Conservation (phyloP, 2,888 invertebrate genomes). For the Dugesia japonica region DNA sequence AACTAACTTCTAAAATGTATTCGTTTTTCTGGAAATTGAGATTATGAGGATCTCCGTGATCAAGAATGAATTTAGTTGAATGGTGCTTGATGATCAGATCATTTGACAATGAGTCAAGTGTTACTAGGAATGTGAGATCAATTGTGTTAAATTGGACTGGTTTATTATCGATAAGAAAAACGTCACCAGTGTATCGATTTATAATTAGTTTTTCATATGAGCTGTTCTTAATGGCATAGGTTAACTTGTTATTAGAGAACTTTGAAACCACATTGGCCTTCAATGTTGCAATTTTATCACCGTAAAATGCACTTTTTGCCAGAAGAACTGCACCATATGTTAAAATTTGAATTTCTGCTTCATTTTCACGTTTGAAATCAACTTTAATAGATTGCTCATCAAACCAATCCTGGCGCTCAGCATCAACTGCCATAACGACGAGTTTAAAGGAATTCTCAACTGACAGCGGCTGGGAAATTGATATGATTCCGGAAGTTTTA, state of each 20-base stretch:
- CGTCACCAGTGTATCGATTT: background rate
- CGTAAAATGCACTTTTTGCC: background rate
- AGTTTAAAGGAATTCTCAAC: background rate
- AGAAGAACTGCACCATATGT: background rate
- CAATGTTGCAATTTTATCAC: background rate
- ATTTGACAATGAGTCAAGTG: background rate
- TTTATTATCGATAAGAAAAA: background rate
- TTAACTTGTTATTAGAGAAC: background rate
- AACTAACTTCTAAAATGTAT: background rate
- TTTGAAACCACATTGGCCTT: background rate
- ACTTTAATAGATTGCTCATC: background rate
- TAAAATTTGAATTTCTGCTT: background rate
- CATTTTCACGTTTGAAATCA: background rate
- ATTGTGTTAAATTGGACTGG: background rate
- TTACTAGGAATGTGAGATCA: background rate
- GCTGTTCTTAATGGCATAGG: background rate
- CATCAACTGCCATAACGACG: background rate
- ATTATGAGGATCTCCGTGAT: background rate
- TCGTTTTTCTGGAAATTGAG: background rate
- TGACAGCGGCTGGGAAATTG: background rate
- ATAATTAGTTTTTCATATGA: background rate
- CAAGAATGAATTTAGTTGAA: background rate
- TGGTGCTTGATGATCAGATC: background rate
- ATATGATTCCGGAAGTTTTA: background rate
- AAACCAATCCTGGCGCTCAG: background rate